Percentiles rank a stretch among this genome's conserved stretches.
Conservation (phyloP, 2,888 invertebrate species). For the Sclerodermus sp. region DNA sequence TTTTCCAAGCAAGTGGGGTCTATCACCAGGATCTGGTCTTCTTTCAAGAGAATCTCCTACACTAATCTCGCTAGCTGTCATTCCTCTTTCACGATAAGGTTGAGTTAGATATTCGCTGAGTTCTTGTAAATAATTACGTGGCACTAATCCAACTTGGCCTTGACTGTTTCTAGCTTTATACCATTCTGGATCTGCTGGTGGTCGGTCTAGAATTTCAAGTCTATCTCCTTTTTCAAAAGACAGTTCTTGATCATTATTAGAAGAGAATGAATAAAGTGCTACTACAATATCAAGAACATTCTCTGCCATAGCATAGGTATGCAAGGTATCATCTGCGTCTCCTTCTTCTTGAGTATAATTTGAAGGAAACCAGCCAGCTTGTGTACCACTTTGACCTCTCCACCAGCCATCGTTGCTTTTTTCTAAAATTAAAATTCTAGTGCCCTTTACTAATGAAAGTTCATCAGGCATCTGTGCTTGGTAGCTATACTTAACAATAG, state of each 20-base stretch:
- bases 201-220: conserved; percentile 93
- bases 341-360: conserved; percentile 96
- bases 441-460: conserved; percentile 93
- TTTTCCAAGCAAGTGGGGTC: conserved; percentile 76
- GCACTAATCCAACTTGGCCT: conserved; percentile 93
- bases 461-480: conserved; percentile 96
- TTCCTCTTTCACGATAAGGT: conserved; percentile 69
- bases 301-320: conserved; percentile 92
- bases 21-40: conserved; percentile 61
- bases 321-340: conserved; percentile 82
- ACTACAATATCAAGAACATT: conserved; percentile 95
- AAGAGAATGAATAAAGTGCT: conserved; percentile 90
- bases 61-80: conserved; percentile 45
- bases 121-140: conserved; percentile 92
- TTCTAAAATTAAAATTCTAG: conserved; percentile 91
- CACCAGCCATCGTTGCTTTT: conserved; percentile 99
- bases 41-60: conserved; percentile 60
- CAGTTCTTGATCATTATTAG: conserved; percentile 93
- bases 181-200: conserved; percentile 98
- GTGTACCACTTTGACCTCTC: conserved; percentile 82
- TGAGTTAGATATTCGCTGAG: conserved; percentile 86
- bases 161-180: conserved; percentile 91
- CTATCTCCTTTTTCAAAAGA: conserved; percentile 97
- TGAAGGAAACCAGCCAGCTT: conserved; percentile 93
- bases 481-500: conserved; percentile 94